Percentiles rank a stretch among this genome's conserved stretches.
phyloP scores from a whole-genome alignment of 2,797 vertebrate genomes.

The Benthosema pterotum region DNA sequence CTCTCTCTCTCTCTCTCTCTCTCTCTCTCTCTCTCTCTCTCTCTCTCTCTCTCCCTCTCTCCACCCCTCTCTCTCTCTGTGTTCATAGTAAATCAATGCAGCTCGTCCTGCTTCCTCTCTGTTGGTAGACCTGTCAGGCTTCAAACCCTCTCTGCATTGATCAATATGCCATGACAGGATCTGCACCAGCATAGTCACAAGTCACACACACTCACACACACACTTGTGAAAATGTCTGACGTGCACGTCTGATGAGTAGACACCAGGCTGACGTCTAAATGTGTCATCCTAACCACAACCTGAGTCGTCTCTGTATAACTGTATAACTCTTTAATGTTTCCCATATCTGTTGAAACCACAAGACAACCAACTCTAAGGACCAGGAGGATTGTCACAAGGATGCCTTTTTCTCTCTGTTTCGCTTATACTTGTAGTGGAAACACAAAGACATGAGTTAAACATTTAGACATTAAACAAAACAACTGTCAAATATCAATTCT shows the following conservation, averaged over 20 bases:
- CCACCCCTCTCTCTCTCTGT: background rate
- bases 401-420: no score
- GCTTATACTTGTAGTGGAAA: no score
- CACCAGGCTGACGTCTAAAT: no score
- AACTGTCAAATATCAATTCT: no score
- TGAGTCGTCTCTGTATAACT: no score
- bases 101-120: constrained; percentile 25
- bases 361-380: no score
- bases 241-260: no score
- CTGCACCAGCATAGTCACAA: constrained; percentile 30
- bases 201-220: constrained; percentile 16
- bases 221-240: background rate
- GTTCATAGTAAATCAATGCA: constrained; percentile 21
- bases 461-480: no score
- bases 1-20: background rate
- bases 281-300: no score
- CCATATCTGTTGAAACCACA: no score
- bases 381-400: no score
- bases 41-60: constrained; percentile 18
- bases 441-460: constrained; percentile 16
- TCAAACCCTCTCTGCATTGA: constrained; percentile 40
- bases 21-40: constrained; percentile 10
- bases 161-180: constrained; percentile 46
- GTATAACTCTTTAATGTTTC: no score
- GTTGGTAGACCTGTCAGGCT: constrained; percentile 33